Percentiles rank a stretch among this genome's conserved stretches.
phyloP scores from a whole-genome alignment of 2,888 invertebrate species.

The Drosophila sordidula region DNA sequence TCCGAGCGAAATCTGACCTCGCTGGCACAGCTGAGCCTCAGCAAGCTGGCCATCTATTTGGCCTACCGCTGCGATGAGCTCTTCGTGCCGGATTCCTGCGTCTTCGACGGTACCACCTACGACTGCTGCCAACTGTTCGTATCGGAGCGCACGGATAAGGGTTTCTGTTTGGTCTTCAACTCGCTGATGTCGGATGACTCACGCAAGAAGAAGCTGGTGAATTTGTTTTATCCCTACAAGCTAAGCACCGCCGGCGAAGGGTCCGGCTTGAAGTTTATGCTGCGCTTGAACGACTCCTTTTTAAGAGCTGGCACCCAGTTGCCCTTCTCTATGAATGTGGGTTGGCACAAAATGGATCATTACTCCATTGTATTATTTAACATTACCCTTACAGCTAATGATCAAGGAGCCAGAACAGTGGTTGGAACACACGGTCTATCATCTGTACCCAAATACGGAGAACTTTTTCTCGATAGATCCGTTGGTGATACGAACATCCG shows the following conservation, averaged over 20 bases:
- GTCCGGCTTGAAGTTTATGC: conserved; percentile 74
- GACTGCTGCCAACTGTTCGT: conserved; percentile 85
- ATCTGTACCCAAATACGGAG: conserved; percentile 67
- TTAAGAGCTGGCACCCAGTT: conserved; percentile 29
- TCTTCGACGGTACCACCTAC: conserved; percentile 83
- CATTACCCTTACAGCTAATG: conserved; percentile 60
- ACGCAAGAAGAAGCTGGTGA: conserved; percentile 63
- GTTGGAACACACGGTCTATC: conserved; percentile 57
- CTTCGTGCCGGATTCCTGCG: conserved; percentile 82
- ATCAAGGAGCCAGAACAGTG: conserved; percentile 74
- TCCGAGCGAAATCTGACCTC: conserved; percentile 30
- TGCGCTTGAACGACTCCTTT: conserved; percentile 54
- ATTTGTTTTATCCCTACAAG: conserved; percentile 72
- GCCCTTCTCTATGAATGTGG: conserved; percentile 61
- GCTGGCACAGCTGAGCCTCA: conserved; percentile 61
- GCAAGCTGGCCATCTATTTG: conserved; percentile 66
- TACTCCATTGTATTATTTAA: no score
- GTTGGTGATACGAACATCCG: conserved; percentile 56
- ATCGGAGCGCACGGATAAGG: conserved; percentile 84
- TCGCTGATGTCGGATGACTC: conserved; percentile 81
- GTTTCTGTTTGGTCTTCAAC: conserved; percentile 85
- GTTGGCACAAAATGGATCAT: background rate
- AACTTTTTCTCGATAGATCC: conserved; percentile 77
- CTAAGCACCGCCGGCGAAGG: conserved; percentile 80
- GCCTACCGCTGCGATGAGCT: conserved; percentile 84